Percentiles rank a stretch among this genome's conserved stretches.
Conservation (phyloP, 2,888 invertebrate species). For the Chrysotoxum bicinctum region DNA sequence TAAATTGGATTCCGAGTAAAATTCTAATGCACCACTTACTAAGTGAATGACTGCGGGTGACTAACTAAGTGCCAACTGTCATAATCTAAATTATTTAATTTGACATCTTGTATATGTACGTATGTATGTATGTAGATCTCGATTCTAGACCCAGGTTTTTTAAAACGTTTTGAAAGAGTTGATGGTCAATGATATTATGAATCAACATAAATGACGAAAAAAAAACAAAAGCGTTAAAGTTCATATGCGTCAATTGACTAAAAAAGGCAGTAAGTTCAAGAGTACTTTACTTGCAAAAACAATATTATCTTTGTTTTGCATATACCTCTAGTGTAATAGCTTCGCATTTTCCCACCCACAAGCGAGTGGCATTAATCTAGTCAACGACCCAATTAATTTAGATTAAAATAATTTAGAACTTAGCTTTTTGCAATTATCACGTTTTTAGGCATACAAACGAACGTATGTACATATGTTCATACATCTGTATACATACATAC, state of each 20-base stretch:
- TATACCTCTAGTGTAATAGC: no score
- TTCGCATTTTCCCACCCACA: neutral
- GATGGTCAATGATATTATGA: neutral
- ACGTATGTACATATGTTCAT: no score
- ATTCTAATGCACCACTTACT: neutral
- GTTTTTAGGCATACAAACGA: no score
- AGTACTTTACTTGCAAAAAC: neutral
- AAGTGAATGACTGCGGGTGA: slow-evolving; percentile 47
- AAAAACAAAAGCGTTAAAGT: neutral
- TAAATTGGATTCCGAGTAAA: slow-evolving; percentile 6
- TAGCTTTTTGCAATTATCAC: no score
- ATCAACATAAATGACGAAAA: neutral
- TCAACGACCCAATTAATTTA: slow-evolving; percentile 1
- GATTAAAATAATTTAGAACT: neutral
- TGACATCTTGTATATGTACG: neutral
- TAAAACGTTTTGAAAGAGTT: neutral
- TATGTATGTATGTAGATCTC: neutral
- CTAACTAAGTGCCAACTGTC: slow-evolving; percentile 37
- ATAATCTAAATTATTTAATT: slow-evolving; percentile 13
- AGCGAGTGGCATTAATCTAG: neutral
- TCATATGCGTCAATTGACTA: slow-evolving; percentile 1
- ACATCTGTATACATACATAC: no score
- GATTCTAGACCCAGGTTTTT: neutral
- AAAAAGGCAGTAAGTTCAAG: neutral
- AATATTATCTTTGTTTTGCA: no score